Evolutionary conservation across 2,113 vertebrate genomes (phyloP), one percentile per base, ranked within the genome.

Genomic region (Sphyrna mokarran): DNA sequence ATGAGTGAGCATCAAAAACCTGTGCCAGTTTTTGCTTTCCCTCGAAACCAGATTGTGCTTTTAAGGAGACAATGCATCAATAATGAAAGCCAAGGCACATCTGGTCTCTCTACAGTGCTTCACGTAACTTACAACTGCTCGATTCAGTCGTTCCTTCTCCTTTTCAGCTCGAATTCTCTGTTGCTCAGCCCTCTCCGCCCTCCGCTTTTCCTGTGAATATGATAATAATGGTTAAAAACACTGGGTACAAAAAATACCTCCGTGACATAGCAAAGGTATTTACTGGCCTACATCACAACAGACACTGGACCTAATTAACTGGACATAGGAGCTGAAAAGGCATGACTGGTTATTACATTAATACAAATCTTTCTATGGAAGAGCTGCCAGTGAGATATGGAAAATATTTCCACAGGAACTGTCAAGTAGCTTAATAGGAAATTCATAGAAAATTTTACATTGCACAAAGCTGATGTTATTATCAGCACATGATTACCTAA

Each of bases 111-210:
- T 6, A 40, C n/a, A 18, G 23, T 7, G 83, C 58, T 89, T 61
- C 54, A 40, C 1, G 14, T 29, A 96, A n/a, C 96, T 97, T 96
- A 98, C 98, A 66, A 96, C 97, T 14, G 97, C 87, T 86, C 97
- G 97, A 76, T 96, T 93, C 97, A 97, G 97, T 70, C 97, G 97
- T 96, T 97, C 97, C 95, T 97, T 98, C 96, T 98, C 97, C 95
- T 96, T 96, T 83, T 98, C 97, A 2, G 97, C 0, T 58, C 97
- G 97, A 97, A 97, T 95, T 96, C 98, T 97, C 96, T 97, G 97
- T 96, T 97, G 97, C 26, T 98, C 98, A 0, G 97, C 97, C 94
- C 97, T 96, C 97, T 97, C 98, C 3, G 96, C 72, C 78, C 98
- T 97, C 23, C 97, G 97, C 95, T 97, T 97, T 54, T 98, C 97